These are phyloP conservation scores for Gadopsis bispinosus DNA, from an alignment of 2,797 vertebrate species.

Conservation along the genomic window DNA sequence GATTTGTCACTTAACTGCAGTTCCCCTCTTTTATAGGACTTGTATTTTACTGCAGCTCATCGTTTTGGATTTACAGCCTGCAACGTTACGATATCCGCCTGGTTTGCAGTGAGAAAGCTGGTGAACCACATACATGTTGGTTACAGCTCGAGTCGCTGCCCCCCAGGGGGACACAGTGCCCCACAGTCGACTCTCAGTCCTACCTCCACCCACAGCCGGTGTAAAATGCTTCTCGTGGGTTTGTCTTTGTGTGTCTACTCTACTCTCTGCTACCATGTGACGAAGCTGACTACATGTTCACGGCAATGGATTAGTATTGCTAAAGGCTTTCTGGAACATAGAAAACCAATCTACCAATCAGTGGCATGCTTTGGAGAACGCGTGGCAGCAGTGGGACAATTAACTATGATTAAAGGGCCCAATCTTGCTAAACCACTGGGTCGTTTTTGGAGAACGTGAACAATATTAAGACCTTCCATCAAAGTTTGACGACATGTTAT, in stretches of 20 bases:
- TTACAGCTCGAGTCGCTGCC: not conserved
- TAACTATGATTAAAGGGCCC: not conserved
- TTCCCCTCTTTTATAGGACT: not conserved
- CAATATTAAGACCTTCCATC: slow-evolving; percentile 6
- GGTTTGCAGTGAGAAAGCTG: no score
- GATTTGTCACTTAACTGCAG: not conserved
- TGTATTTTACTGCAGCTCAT: not conserved
- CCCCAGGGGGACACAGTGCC: not conserved
- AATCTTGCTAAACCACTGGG: slow-evolving; percentile 29
- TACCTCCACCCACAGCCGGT: not conserved
- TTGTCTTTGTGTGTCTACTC: no score
- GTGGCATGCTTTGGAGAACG: not conserved
- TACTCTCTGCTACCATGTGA: not conserved
- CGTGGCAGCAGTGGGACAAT: not conserved
- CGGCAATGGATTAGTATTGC: not conserved
- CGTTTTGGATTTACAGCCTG: not conserved
- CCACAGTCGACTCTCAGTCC: not conserved
- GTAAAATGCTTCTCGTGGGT: no score
- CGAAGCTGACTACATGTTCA: not conserved
- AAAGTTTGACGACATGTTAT: slow-evolving; percentile 7
- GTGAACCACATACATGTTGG: no score
- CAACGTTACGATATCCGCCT: no score
- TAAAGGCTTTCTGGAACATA: not conserved
- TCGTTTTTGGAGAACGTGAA: slow-evolving; percentile 15
- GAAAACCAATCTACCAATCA: not conserved